Percentiles rank a stretch among this genome's conserved stretches.
Conservation (phyloP, 2,888 invertebrate species). For the Melanostoma mellinum region DNA sequence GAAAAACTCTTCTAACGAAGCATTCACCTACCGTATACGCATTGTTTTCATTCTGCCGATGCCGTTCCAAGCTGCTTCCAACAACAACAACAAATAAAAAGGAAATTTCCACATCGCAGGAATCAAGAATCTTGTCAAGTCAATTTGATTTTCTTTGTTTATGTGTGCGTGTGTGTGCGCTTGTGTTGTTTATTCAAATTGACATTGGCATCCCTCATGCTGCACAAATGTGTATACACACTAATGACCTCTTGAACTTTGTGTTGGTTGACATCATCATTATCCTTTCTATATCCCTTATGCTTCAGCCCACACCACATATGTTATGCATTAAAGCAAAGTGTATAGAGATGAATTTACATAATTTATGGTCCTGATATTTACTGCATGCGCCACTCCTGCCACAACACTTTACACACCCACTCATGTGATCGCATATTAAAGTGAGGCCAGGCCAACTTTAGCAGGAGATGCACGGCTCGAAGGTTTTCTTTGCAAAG, state of each 20-base stretch:
- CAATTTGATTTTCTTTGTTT: too few species aligned
- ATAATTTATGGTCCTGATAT: slow-evolving; percentile 68
- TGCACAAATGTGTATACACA: slow-evolving; percentile 15
- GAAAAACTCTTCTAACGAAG: too few species aligned
- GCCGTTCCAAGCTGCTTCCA: too few species aligned
- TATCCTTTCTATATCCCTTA: slow-evolving; percentile 26
- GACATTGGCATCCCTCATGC: background rate
- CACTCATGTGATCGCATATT: slow-evolving; percentile 11
- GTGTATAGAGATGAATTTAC: slow-evolving; percentile 51
- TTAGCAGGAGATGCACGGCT: slow-evolving; percentile 36
- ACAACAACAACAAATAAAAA: too few species aligned
- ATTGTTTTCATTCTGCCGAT: too few species aligned
- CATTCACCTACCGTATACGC: too few species aligned
- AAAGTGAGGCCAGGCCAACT: slow-evolving; percentile 42
- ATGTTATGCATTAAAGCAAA: slow-evolving; percentile 50
- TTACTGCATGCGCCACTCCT: slow-evolving; percentile 46
- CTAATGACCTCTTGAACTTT: slow-evolving; percentile 63
- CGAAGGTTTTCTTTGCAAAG: slow-evolving; percentile 46
- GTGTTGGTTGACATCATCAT: slow-evolving; percentile 52
- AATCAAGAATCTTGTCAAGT: too few species aligned
- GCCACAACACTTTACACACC: slow-evolving; percentile 10
- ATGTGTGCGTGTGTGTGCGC: too few species aligned
- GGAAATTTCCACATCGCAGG: too few species aligned
- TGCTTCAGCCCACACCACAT: slow-evolving; percentile 19
- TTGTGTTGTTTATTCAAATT: background rate